Conservation (phyloP, 1,140 invertebrate genomes). For the Formica selysi region DNA sequence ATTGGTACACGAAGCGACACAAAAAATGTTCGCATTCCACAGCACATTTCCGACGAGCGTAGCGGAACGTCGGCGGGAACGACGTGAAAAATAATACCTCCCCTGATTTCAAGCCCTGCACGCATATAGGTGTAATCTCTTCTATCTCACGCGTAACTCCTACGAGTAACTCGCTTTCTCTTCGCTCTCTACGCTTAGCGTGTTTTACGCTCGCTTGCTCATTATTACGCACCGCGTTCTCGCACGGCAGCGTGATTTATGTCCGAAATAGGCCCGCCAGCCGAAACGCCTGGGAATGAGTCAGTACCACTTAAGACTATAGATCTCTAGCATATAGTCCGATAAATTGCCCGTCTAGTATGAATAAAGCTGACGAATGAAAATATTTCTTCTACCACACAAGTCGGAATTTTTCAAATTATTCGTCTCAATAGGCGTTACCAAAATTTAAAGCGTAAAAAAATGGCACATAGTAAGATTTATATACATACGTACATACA, state of each 20-base stretch:
- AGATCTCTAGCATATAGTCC: slow-evolving; percentile 23
- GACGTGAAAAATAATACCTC: slow-evolving; percentile 28
- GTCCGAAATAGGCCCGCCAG: slow-evolving; percentile 60
- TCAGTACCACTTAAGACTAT: slow-evolving; percentile 64
- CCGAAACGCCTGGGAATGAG: slow-evolving; percentile 59
- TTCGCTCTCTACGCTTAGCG: slow-evolving; percentile 46
- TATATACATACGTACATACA: too few species aligned
- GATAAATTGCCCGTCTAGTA: slow-evolving; percentile 58
- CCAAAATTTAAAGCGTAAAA: not conserved
- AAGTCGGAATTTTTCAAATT: not conserved
- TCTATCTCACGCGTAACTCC: not conserved
- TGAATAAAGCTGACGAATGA: slow-evolving; percentile 57
- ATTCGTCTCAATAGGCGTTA: not conserved
- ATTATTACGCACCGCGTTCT: slow-evolving; percentile 65
- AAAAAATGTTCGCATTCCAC: slow-evolving; percentile 15
- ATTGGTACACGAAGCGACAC: not conserved
- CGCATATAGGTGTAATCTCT: not conserved
- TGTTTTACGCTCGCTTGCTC: slow-evolving; percentile 65
- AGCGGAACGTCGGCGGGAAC: slow-evolving; percentile 5
- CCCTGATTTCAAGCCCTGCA: not conserved
- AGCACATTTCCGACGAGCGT: slow-evolving; percentile 15
- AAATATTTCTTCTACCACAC: slow-evolving; percentile 52
- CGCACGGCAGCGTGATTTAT: slow-evolving; percentile 67
- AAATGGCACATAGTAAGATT: not conserved
- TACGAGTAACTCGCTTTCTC: slow-evolving; percentile 48